Evolutionary conservation across 2,888 invertebrate species (phyloP), one percentile per base, ranked within the genome.

Genomic region (Acleris sparsana): DNA sequence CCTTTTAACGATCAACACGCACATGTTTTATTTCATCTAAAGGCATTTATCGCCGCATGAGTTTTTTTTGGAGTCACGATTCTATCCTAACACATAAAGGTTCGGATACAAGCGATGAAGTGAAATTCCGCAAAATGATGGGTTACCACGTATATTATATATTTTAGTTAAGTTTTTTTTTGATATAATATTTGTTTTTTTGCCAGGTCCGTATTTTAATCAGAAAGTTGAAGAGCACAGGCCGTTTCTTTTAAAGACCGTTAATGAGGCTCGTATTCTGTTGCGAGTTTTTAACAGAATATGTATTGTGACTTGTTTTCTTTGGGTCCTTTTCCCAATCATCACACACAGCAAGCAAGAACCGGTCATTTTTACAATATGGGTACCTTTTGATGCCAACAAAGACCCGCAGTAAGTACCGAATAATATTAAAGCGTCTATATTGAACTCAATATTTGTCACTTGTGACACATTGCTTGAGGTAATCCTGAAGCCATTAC

Each of bases 351-450:
- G 77, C 39, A 79, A 80, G 68, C 77, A 81, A 49, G 80, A 80
- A 65, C 60, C 69, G 17, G 73, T 83, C 52, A 83, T 84, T 68
- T 83, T 87, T 70, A 72, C 81, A 66, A 81, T 87, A 71, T 87
- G 86, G 87, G 68, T 87, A 64, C 87, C 87, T 25, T 86, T 85
- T 72, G 79, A 86, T 69, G 71, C 73, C 16, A 77, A 80, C 72
- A 64, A 66, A 51, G 74, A 78, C 68, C 78, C 79, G 18, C 72
- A 79, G 87, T 87, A 76, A 83, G 83, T 82, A 62, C 44, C 18
- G 2, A 13, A 9, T 39, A 39, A 39, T 39, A 13, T 39, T 13
- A 13, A n/a, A n/a, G n/a, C n/a, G n/a, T n/a, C n/a, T n/a, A n/a
- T n/a, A n/a, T n/a, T n/a, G n/a, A n/a, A n/a, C n/a, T n/a, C n/a